Conservation (phyloP, 2,797 vertebrate genomes). For the Strix occidentalis region DNA sequence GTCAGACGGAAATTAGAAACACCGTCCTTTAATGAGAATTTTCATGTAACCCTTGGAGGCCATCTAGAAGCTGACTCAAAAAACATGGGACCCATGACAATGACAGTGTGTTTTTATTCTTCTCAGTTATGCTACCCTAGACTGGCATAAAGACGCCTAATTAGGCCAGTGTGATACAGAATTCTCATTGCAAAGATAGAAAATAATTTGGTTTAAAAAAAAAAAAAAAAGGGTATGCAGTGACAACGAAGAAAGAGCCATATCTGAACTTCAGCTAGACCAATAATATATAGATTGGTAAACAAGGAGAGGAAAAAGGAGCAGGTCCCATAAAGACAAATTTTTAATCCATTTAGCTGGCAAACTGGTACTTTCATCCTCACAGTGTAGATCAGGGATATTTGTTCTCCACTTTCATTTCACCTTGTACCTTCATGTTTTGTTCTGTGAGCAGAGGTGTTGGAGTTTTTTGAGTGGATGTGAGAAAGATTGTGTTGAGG, state of each 20-base stretch:
- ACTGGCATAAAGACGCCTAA: not conserved
- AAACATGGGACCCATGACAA: not conserved
- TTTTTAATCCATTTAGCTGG: not conserved
- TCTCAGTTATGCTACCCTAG: not conserved
- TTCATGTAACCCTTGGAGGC: not conserved
- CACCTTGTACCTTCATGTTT: not conserved
- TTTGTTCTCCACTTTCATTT: not conserved
- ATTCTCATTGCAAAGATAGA: not conserved
- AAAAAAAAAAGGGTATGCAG: not conserved
- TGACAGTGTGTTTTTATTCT: not conserved
- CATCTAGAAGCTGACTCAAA: not conserved
- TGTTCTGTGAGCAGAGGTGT: not conserved
- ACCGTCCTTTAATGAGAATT: not conserved
- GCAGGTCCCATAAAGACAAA: not conserved
- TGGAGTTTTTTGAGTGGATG: not conserved
- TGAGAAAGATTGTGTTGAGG: not conserved
- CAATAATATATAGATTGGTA: not conserved
- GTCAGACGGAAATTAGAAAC: not conserved
- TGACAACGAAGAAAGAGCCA: not conserved
- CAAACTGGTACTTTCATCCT: not conserved
- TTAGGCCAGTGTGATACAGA: not conserved
- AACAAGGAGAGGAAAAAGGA: not conserved
- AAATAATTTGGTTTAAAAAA: not conserved
- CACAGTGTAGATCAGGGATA: not conserved
- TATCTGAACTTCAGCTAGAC: conserved; percentile 33